Conservation (phyloP, 2,797 vertebrate genomes). For the Peromyscus melanophrys region DNA sequence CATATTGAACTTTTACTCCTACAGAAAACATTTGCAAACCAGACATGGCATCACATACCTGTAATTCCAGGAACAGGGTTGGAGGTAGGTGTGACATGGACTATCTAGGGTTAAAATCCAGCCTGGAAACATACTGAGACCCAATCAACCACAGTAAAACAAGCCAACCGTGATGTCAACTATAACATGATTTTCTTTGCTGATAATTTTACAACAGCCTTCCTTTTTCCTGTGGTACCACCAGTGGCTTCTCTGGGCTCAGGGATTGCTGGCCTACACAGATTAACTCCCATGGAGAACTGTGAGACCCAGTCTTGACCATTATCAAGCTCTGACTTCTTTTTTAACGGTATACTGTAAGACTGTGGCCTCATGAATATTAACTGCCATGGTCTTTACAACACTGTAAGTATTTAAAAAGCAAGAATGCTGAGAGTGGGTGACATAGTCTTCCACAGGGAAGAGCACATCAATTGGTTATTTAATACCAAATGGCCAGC, state of each 20-base stretch:
- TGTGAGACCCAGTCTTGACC: neutral
- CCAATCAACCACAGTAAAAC: neutral
- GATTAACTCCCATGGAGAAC: fast-evolving
- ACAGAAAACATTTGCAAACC: neutral
- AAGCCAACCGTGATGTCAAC: neutral
- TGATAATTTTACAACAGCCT: neutral
- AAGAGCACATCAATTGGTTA: neutral
- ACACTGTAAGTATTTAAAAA: neutral
- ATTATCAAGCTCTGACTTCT: neutral
- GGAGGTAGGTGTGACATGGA: neutral
- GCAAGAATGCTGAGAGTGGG: neutral
- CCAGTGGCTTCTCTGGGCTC: neutral
- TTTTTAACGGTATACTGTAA: neutral
- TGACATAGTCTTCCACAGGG: neutral
- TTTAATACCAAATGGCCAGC: neutral
- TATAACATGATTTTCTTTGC: neutral
- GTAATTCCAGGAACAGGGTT: neutral
- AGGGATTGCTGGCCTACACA: neutral
- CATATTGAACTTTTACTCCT: conserved; percentile 14
- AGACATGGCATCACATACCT: neutral
- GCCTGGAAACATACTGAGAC: neutral
- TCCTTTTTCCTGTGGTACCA: neutral
- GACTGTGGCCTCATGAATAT: neutral
- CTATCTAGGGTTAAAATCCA: neutral
- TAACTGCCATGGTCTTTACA: neutral